Base-by-base conservation (phyloP, 1,140 invertebrate species). In the Nixonia krombeini region DNA sequence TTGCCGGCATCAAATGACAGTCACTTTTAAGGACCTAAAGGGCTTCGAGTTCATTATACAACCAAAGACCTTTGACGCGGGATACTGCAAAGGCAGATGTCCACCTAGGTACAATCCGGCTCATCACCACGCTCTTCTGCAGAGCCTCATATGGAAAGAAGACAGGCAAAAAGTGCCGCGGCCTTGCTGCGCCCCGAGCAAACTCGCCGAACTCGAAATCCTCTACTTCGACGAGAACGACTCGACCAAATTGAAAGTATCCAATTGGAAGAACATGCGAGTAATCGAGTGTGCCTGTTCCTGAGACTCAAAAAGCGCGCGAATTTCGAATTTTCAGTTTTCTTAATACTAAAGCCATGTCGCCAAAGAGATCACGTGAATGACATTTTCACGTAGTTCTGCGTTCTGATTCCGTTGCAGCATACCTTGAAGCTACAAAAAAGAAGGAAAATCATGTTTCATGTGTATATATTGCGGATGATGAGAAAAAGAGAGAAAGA, bases 241-340 rank as follows among this genome's bases (percentile, higher is more conserved):
- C 56, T 79, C 83, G 1, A 87, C 86, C 4, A 89, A 89, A 73
- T 79, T 93, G n/a, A 89, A 90, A 57, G 87, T 92, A 18, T 88
- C 90, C 8, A 88, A 87, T 21, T 91, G 91, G 90, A 88, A 89
- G 59, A 88, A 92, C 64, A 92, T 92, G 86, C 86, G 87, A 64
- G 91, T 93, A 10, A 69, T 89, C 16, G 91, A 92, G 75, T 93
- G 92, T 77, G 90, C 90, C 38, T 93, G 92, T 80, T 90, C 90
- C 38, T 93, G 87, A 83, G n/a, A n/a, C n/a, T n/a, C n/a, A n/a
- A n/a, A n/a, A n/a, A n/a, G n/a, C n/a, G n/a, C n/a, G n/a, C n/a
- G n/a, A n/a, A n/a, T n/a, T n/a, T n/a, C n/a, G n/a, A n/a, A n/a
- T n/a, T n/a, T n/a, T n/a, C n/a, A n/a, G n/a, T n/a, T n/a, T n/a